Percentiles rank a stretch among this genome's conserved stretches.
Conservation (phyloP, 2,113 vertebrate species). For the Tretioscincus oriximinensis region DNA sequence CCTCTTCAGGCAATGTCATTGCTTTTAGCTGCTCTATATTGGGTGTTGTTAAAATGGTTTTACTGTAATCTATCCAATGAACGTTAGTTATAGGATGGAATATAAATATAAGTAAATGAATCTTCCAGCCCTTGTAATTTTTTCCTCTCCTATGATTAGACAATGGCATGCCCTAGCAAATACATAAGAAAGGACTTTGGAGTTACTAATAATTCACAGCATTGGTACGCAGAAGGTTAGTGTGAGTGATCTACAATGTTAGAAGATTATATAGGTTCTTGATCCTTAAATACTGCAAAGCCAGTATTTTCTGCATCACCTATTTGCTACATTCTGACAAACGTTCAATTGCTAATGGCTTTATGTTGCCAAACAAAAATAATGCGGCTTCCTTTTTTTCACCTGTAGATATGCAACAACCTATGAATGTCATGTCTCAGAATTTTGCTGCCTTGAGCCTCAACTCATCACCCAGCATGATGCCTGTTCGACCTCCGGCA, state of each 20-base stretch:
- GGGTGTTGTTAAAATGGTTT: too few species aligned
- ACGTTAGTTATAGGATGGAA: too few species aligned
- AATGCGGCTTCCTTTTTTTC: not conserved
- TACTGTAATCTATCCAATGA: too few species aligned
- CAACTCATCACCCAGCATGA: constrained; percentile 76
- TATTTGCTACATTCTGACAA: not conserved
- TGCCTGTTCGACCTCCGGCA: constrained; percentile 75
- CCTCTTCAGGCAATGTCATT: too few species aligned
- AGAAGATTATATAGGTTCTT: not conserved
- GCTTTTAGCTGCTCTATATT: too few species aligned
- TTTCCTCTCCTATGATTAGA: not conserved
- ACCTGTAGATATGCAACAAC: constrained; percentile 70
- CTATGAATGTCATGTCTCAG: constrained; percentile 85
- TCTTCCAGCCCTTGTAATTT: not conserved
- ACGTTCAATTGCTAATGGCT: not conserved
- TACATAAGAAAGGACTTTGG: not conserved
- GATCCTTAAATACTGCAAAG: not conserved
- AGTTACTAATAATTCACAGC: not conserved
- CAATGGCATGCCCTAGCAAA: not conserved
- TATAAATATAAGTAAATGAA: not conserved
- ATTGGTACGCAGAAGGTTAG: not conserved
- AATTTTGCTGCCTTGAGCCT: constrained; percentile 89
- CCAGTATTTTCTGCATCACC: not conserved
- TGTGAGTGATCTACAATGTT: not conserved
- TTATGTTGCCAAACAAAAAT: not conserved